Evolutionary conservation across 2,797 vertebrate genomes (phyloP), one percentile per base, ranked within the genome.

Genomic region (Peromyscus aztecus): DNA sequence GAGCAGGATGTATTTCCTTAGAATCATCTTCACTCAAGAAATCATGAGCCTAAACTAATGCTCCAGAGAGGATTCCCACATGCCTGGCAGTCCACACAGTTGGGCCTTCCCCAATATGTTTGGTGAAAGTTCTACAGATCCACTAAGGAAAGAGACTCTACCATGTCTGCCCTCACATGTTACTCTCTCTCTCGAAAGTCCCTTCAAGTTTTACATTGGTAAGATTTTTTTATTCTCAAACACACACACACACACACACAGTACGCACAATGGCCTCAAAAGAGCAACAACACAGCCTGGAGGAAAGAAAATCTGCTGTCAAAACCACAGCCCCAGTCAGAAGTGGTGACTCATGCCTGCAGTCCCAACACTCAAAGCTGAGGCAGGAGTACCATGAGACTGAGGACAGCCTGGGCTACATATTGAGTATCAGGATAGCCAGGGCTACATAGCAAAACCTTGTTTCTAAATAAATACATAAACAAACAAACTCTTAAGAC

Each of bases 171-270:
- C 69, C 21, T 93, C 82, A 80, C 13, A 9, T 23, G 87, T 49
- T 76, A 76, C 55, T 77, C 7, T 92, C 73, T 92, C 40, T 89
- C 65, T 80, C 85, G 76, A 31, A 95, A 92, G 71, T 83, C 34
- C 57, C 94, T 97, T 97, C 77, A 49, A 61, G 59, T 92, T 92
- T 84, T 59, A 90, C 77, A 77, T 71, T 52, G 34, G 27, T 89
- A 76, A 73, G 69, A 87, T 76, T 93, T 84, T 93, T 55, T 93
- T 90, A 0, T 92, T 87, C 84, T 89, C 90, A 89, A 92, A 96
- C 37, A 82, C 46, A 81, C 49, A 59, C 65, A 46, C 78, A 49
- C 37, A 49, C 63, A 46, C 78, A 84, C 37, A 49, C 37, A 49
- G 43, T 37, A 83, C 73, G 92, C 75, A 88, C 63, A 84, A 37